A percentile compares a stretch with the other conserved stretches of the same genome.
phyloP scores from a whole-genome alignment of 2,113 vertebrate genomes.

The Callaeas wilsoni region DNA sequence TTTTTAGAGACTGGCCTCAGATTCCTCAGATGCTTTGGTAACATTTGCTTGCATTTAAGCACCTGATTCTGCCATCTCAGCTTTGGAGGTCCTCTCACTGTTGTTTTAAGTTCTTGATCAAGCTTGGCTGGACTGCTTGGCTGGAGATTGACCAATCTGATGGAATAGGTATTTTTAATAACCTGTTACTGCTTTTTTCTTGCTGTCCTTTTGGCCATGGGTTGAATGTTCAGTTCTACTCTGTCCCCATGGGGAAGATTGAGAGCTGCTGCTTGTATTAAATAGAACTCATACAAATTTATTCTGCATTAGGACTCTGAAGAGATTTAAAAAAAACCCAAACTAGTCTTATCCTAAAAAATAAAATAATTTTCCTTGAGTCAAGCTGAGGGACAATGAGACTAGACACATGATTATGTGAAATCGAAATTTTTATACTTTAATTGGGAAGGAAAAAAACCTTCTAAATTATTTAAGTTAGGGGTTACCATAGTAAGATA shows the following conservation, averaged over 20 bases:
- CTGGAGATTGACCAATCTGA: neutral
- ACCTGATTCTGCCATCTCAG: neutral
- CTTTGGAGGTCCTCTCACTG: neutral
- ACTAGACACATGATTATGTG: neutral
- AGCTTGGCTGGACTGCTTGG: neutral
- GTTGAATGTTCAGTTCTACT: neutral
- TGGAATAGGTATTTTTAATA: neutral
- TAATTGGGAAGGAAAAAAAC: neutral
- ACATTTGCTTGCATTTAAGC: neutral
- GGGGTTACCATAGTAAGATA: neutral
- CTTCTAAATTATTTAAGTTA: neutral
- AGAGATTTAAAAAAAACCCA: neutral
- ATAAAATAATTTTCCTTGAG: neutral
- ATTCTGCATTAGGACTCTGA: neutral
- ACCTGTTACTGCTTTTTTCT: neutral
- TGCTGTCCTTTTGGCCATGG: neutral
- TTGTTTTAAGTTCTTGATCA: neutral
- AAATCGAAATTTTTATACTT: neutral
- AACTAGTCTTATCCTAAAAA: neutral
- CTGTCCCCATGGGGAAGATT: neutral
- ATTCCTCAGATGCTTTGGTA: neutral
- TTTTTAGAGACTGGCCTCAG: neutral
- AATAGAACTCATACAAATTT: neutral
- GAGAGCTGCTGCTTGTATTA: neutral
- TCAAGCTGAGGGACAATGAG: neutral